phyloP scores from a whole-genome alignment of 2,797 vertebrate species.

The Sebastes glaucus region DNA sequence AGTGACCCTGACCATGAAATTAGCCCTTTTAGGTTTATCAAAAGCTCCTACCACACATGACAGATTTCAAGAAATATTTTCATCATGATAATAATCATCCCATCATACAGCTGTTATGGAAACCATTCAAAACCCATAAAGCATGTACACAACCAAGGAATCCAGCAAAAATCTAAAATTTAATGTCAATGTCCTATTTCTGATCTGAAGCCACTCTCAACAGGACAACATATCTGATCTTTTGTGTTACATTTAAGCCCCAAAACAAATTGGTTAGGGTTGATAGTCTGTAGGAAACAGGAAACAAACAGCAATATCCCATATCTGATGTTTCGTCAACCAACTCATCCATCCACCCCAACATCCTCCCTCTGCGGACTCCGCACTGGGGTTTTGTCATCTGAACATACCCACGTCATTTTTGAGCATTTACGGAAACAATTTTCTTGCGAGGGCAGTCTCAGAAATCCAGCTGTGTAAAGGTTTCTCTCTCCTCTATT shows the following conservation, averaged over 20 bases:
- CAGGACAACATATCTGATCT: neutral
- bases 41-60: neutral
- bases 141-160: neutral
- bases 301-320: neutral
- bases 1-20: neutral
- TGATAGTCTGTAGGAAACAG: neutral
- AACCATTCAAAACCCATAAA: neutral
- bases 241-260: too few species aligned
- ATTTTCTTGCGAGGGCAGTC: neutral
- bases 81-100: neutral
- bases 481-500: neutral
- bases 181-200: neutral
- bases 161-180: neutral
- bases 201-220: neutral
- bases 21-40: neutral
- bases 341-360: neutral
- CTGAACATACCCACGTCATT: neutral
- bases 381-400: neutral
- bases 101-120: neutral
- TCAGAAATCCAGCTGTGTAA: neutral
- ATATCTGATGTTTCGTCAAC: neutral
- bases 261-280: neutral
- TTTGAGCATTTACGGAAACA: neutral
- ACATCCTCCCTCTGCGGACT: neutral
- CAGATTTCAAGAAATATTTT: neutral